Conservation (phyloP, 2,797 vertebrate species). For the Phoxinus dragarum region DNA sequence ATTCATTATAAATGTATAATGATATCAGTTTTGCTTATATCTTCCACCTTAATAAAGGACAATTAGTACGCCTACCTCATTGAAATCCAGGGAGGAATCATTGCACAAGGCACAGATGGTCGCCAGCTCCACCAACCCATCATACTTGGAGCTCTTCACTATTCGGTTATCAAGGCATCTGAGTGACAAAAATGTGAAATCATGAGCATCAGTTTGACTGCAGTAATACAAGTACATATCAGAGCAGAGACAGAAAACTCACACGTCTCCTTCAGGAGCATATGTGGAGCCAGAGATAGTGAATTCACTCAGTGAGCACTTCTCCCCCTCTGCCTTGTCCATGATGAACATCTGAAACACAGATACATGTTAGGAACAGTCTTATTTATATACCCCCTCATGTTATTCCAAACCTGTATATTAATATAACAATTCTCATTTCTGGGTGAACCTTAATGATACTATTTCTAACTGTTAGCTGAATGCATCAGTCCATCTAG, state of each 20-base stretch:
- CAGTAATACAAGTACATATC: not conserved
- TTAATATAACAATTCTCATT: not conserved
- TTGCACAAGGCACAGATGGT: conserved; percentile 98
- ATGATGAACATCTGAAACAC: conserved; percentile 90
- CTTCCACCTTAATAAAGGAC: not conserved
- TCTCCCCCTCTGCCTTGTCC: conserved; percentile 88
- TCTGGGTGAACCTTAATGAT: not conserved
- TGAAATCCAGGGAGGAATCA: conserved; percentile 97
- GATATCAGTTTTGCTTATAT: not conserved
- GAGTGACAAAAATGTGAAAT: conserved; percentile 45
- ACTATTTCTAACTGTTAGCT: not conserved
- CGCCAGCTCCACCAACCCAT: conserved; percentile 91
- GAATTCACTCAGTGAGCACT: conserved; percentile 92
- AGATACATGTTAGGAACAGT: not conserved
- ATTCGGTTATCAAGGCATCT: conserved; percentile 89
- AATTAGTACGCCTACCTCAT: conserved; percentile 81
- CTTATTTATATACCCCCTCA: not conserved
- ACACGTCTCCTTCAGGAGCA: conserved; percentile 95
- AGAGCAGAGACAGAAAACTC: conserved; percentile 73
- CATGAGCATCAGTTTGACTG: not conserved
- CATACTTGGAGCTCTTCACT: conserved; percentile 86
- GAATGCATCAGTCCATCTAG: not conserved
- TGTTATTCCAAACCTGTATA: not conserved
- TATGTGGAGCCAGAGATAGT: conserved; percentile 97
- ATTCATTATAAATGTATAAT: not conserved